These are phyloP conservation scores for Rhopilema esculentum DNA, from an alignment of 30 jellyfish, hydroid and myxozoan species.

Conservation along the genomic window DNA sequence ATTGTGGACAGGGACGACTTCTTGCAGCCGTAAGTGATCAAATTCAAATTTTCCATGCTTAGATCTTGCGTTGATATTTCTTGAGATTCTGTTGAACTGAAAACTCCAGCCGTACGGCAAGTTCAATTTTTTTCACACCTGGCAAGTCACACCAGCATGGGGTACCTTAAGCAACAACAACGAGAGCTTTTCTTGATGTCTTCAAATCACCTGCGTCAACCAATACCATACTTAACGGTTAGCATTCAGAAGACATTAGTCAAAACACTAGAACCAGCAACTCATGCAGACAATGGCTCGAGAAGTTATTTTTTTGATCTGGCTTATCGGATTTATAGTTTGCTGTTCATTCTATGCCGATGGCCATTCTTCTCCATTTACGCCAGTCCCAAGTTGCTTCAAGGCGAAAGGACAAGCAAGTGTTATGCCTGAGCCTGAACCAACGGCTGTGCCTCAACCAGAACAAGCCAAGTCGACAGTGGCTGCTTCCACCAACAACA, in stretches of 20 bases:
- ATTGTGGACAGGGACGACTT: too few species aligned
- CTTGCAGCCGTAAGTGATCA: too few species aligned
- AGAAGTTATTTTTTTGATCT: not conserved
- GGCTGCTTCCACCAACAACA: not conserved
- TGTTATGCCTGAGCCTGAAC: not conserved
- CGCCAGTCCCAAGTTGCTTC: conserved; percentile 4
- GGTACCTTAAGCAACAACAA: not conserved
- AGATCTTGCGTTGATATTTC: too few species aligned
- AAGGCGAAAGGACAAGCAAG: conserved; percentile 1
- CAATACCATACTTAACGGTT: not conserved
- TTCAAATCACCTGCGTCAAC: not conserved
- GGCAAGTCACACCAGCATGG: not conserved
- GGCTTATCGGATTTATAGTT: not conserved
- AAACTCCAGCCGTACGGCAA: too few species aligned
- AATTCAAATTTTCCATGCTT: too few species aligned
- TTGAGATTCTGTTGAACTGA: too few species aligned
- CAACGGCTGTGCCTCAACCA: not conserved
- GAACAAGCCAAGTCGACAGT: not conserved
- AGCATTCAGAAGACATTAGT: not conserved
- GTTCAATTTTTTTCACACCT: not conserved
- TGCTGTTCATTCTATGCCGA: not conserved
- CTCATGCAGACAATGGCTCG: not conserved
- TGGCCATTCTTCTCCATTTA: conserved; percentile 9
- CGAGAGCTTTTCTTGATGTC: not conserved
- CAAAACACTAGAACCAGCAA: too few species aligned